phyloP scores from a whole-genome alignment of 2,113 vertebrate genomes.

The Peromyscus leucopus region DNA sequence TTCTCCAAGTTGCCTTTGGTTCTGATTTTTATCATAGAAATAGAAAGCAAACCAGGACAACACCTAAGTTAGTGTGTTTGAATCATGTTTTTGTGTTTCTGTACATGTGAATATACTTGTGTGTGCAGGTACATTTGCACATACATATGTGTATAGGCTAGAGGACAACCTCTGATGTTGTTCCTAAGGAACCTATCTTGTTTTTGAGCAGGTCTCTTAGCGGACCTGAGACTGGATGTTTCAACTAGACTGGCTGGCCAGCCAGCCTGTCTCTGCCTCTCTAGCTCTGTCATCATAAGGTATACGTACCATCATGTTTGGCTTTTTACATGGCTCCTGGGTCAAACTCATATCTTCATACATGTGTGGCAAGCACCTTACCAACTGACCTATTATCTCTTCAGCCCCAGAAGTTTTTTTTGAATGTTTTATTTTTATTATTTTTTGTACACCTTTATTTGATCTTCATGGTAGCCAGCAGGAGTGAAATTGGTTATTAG shows the following conservation, averaged over 20 bases:
- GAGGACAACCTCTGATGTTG: neutral
- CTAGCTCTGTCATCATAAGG: neutral
- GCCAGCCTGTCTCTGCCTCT: neutral
- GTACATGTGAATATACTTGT: neutral
- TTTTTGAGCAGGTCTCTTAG: neutral
- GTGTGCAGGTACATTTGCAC: too few relatives aligned
- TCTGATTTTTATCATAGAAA: neutral
- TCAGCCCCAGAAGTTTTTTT: neutral
- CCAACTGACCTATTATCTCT: neutral
- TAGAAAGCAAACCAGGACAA: neutral
- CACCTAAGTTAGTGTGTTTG: neutral
- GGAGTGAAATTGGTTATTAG: neutral
- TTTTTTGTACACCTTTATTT: constrained; percentile 27
- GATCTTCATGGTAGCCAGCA: neutral
- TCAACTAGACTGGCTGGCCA: neutral
- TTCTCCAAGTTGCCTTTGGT: neutral
- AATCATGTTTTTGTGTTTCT: neutral
- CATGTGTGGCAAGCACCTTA: neutral
- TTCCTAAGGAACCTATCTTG: neutral
- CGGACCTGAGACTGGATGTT: too few relatives aligned
- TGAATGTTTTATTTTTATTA: constrained; percentile 22
- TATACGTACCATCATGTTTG: neutral
- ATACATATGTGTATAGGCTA: neutral
- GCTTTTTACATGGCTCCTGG: neutral
- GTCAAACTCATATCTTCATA: neutral